phyloP scores from a whole-genome alignment of 2,113 vertebrate genomes.

The Chionodraco myersi region DNA sequence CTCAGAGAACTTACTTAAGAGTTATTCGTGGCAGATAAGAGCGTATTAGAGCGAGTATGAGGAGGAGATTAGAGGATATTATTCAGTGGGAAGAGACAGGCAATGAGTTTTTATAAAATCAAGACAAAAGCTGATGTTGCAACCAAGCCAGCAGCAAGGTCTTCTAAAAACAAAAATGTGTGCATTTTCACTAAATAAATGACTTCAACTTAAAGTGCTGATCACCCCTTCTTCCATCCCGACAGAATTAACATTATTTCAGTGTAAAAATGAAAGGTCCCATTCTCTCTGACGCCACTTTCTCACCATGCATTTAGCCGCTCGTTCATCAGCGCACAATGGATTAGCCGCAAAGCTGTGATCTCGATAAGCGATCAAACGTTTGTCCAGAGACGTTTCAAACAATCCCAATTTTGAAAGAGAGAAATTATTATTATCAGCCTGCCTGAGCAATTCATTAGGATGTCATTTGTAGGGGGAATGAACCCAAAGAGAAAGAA shows the following conservation, averaged over 20 bases:
- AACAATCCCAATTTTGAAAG: slow-evolving; percentile 62
- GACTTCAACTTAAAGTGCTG: slow-evolving; percentile 11
- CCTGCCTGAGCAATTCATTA: slow-evolving; percentile 63
- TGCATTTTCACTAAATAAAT: neutral
- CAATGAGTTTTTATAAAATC: slow-evolving; percentile 10
- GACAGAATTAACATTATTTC: slow-evolving; percentile 49
- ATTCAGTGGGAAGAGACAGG: slow-evolving; percentile 19
- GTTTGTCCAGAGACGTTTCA: slow-evolving; percentile 68
- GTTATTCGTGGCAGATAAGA: slow-evolving; percentile 40
- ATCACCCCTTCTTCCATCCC: neutral
- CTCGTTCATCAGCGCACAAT: slow-evolving; percentile 70
- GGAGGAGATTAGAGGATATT: slow-evolving; percentile 22
- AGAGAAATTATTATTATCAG: slow-evolving; percentile 60
- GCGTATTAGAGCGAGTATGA: slow-evolving; percentile 16
- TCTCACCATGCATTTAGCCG: slow-evolving; percentile 69
- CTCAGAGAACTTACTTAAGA: neutral
- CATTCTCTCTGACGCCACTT: slow-evolving; percentile 50
- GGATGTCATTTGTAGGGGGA: slow-evolving; percentile 57
- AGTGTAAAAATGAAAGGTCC: slow-evolving; percentile 56
- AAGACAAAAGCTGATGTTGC: slow-evolving; percentile 13
- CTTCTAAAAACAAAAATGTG: neutral
- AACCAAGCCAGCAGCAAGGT: slow-evolving; percentile 22
- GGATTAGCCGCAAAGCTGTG: slow-evolving; percentile 59
- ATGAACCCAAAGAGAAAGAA: slow-evolving; percentile 54
- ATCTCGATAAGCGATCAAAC: slow-evolving; percentile 70